phyloP scores from a whole-genome alignment of 2,797 vertebrate genomes.

The Okamejei kenojei region DNA sequence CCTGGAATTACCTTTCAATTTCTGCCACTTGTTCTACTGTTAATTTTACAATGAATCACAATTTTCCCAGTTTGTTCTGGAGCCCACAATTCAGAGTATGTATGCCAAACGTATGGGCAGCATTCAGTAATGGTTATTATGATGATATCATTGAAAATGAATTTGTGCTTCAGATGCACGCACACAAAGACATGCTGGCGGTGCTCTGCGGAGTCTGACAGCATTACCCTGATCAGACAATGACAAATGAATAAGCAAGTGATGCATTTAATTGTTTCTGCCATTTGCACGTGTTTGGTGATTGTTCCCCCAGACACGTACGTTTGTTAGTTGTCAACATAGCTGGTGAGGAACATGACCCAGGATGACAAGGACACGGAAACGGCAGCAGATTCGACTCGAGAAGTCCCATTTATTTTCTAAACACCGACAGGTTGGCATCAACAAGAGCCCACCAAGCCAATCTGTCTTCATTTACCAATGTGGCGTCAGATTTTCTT shows the following conservation, averaged over 20 bases:
- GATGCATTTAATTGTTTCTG: slow-evolving; percentile 26
- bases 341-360: neutral
- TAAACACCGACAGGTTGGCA: neutral
- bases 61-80: neutral
- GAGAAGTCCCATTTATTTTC: neutral
- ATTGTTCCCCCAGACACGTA: neutral
- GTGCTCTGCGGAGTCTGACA: neutral
- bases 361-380: neutral
- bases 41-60: neutral
- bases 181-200: neutral
- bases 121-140: neutral
- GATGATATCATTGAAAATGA: neutral
- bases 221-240: neutral
- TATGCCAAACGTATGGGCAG: neutral
- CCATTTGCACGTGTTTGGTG: neutral
- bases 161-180: neutral
- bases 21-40: neutral
- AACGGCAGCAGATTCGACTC: neutral
- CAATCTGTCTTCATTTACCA: slow-evolving; percentile 11
- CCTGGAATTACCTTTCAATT: too few species aligned
- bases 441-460: neutral
- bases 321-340: slow-evolving; percentile 4
- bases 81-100: neutral
- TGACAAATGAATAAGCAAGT: neutral
- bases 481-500: neutral